Evolutionary conservation across 2,113 vertebrate genomes (phyloP).

Genomic region (Agelaius phoeniceus): DNA sequence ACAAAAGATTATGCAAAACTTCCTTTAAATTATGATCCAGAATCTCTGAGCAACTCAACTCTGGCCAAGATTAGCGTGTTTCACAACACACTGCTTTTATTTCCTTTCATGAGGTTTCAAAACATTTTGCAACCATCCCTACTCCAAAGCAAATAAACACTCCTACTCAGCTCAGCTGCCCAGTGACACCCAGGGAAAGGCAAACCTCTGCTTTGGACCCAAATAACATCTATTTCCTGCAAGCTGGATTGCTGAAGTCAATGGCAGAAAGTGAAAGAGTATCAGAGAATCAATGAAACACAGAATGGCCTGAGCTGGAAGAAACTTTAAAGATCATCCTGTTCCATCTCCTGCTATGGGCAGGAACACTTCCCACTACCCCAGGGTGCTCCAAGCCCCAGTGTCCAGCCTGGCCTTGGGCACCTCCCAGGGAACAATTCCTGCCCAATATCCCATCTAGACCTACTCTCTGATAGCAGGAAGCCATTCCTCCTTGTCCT

Average conservation of each 20-base stretch:
- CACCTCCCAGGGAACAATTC: neutral
- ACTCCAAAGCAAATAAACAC: constrained; percentile 52
- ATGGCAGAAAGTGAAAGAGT: neutral
- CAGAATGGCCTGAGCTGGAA: neutral
- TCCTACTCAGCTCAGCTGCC: neutral
- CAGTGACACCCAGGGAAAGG: neutral
- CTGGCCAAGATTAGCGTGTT: neutral
- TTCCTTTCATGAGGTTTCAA: neutral
- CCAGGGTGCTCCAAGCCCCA: neutral
- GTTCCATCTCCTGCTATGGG: neutral
- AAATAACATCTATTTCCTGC: neutral
- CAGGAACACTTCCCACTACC: neutral
- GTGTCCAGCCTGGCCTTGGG: neutral
- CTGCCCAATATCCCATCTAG: neutral
- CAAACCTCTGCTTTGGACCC: neutral
- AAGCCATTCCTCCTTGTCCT: neutral
- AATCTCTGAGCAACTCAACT: neutral
- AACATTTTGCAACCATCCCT: neutral
- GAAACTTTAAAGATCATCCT: neutral
- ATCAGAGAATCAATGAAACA: neutral
- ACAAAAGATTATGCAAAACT: neutral
- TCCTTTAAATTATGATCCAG: neutral
- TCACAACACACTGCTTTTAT: neutral
- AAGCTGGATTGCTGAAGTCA: neutral
- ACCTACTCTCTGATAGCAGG: neutral